Evolutionary conservation across 2,797 vertebrate genomes (phyloP).

Genomic region (Hemibagrus guttatus): DNA sequence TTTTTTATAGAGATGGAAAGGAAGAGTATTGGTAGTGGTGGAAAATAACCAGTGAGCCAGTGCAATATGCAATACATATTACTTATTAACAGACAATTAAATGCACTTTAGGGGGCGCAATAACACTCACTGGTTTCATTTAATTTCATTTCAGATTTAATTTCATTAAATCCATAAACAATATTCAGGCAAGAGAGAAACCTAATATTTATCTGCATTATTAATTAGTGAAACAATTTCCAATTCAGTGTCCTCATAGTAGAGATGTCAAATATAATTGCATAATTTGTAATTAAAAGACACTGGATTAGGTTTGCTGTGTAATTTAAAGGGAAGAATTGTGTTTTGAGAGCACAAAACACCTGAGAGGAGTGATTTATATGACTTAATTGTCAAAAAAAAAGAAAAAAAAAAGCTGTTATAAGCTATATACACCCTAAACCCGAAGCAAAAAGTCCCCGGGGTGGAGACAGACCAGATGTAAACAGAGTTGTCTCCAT

Average conservation of each 20-base stretch:
- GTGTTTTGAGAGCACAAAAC: not conserved
- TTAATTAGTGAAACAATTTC: not conserved
- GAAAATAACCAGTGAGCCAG: not conserved
- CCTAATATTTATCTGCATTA: not conserved
- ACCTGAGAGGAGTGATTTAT: not conserved
- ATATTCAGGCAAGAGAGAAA: not conserved
- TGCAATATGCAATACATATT: not conserved
- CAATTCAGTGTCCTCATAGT: not conserved
- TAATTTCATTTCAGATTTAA: not conserved
- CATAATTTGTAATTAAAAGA: not conserved
- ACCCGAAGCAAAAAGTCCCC: not conserved
- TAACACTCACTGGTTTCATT: not conserved
- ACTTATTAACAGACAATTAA: slow-evolving; percentile 1
- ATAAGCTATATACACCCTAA: not conserved
- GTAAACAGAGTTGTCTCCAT: not conserved
- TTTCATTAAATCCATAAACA: not conserved
- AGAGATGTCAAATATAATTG: not conserved
- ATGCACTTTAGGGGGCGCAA: not conserved
- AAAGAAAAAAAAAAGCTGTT: no score
- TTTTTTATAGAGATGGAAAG: not conserved
- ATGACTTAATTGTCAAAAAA: not conserved
- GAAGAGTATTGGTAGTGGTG: not conserved
- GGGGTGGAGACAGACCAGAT: not conserved
- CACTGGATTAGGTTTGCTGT: not conserved
- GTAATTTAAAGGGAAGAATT: not conserved